Base-by-base conservation (phyloP, 2,113 vertebrate genomes). In the Urocynchramus pylzowi region DNA sequence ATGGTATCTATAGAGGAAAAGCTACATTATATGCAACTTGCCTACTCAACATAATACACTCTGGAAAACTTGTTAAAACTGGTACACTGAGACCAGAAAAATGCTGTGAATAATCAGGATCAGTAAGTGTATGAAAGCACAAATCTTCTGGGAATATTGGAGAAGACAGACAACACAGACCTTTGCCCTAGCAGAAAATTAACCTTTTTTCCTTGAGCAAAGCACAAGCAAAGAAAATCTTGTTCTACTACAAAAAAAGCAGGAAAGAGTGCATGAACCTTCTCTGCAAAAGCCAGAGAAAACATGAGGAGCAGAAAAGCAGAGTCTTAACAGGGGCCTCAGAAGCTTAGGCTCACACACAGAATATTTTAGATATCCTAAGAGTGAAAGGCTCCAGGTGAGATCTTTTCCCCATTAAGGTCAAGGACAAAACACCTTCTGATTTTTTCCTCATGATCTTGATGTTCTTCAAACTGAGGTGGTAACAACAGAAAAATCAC, bases 51-150 rank as follows among this genome's bases (percentile, higher is more conserved):
- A 91, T 59, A 89, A 81, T 52, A 27, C 6, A 93, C 30, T 42
- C 50, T 67, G 78, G 80, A 79, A 83, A 90, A 90, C 47, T 60
- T 61, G 47, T 88, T 79, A 52, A 70, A 96, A 84, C 56, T n/a
- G 89, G 56, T 49, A 91, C 60, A 81, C 80, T 89, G 84, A 95
- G 50, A 96, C 7, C 31, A 84, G 60, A 64, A 94, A 84, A 93
- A 76, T 59, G 28, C 8, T 87, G 47, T 79, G 64, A 92, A 92
- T 78, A 87, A 70, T 41, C 83, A 70, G 60, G 47, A 91, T 68
- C 79, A 94, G 87, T 70, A 95, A 87, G 49, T 26, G 39, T 82
- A 93, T 4, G 7, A 94, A 96, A 95, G 78, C 49, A 94, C 33
- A n/a, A 41, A 24, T 75, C 52, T 93, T 78, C 73, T 91, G 69